phyloP scores from a whole-genome alignment of 2,888 invertebrate species.

The Drosophila ustulata region DNA sequence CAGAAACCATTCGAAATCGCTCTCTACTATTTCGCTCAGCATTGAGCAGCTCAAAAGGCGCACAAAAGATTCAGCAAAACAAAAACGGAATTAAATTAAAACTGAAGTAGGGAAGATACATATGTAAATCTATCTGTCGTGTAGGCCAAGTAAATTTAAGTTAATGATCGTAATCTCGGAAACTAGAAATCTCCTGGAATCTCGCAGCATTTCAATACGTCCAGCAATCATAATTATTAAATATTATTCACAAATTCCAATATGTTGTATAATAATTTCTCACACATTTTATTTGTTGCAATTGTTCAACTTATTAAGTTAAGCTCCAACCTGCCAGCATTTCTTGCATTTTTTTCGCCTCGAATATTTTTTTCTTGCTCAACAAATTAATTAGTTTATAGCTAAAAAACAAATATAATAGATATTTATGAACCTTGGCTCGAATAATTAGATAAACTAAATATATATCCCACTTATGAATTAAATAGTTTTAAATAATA shows the following conservation, averaged over 20 bases:
- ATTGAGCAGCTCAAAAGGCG: slow-evolving; percentile 50
- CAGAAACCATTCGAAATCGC: slow-evolving; percentile 27
- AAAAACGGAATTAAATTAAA: slow-evolving; percentile 1
- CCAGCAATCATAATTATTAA: slow-evolving; percentile 19
- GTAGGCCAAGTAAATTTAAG: slow-evolving; percentile 70
- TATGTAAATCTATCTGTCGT: slow-evolving; percentile 35
- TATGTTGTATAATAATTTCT: slow-evolving; percentile 55
- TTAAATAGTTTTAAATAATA: slow-evolving; percentile 48
- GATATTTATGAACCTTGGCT: slow-evolving; percentile 45
- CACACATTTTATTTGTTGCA: slow-evolving; percentile 14
- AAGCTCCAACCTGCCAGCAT: slow-evolving; percentile 74
- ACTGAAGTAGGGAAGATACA: slow-evolving; percentile 22
- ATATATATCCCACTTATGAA: slow-evolving; percentile 29
- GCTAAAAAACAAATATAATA: slow-evolving; percentile 12
- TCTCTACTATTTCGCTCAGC: slow-evolving; percentile 34
- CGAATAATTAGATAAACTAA: slow-evolving; percentile 45
- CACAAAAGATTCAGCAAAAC: slow-evolving; percentile 47
- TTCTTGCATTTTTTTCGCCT: slow-evolving; percentile 63
- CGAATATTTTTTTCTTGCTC: slow-evolving; percentile 41
- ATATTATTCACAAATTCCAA: slow-evolving; percentile 27
- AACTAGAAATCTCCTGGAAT: slow-evolving; percentile 52
- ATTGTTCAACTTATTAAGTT: slow-evolving; percentile 56
- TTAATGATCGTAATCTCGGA: slow-evolving; percentile 20
- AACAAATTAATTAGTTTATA: slow-evolving; percentile 41
- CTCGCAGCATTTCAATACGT: slow-evolving; percentile 27